A percentile compares a stretch with the other conserved stretches of the same genome.
phyloP scores from a whole-genome alignment of 2,797 vertebrate species.

The Onychomys leucogaster region DNA sequence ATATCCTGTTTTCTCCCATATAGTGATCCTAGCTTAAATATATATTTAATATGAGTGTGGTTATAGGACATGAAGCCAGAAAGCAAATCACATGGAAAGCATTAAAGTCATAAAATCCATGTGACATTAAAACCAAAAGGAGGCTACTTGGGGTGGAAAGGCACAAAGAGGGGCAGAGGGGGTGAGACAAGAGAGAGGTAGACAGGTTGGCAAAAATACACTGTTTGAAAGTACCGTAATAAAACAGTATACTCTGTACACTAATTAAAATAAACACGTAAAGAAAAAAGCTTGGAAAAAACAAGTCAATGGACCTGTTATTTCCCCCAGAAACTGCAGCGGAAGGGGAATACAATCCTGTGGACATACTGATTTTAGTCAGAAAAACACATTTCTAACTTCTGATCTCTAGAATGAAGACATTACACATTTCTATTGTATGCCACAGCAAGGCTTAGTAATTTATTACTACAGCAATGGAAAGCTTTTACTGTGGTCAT shows the following conservation, averaged over 20 bases:
- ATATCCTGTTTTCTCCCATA: not conserved
- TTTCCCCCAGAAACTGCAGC: not conserved
- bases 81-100: not conserved
- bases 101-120: not conserved
- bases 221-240: not conserved
- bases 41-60: not conserved
- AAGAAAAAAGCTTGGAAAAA: not conserved
- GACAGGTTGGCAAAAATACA: not conserved
- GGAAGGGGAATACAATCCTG: not conserved
- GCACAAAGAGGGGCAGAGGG: accelerated
- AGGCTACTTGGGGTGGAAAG: not conserved
- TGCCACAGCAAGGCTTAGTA: not conserved
- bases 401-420: not conserved
- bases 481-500: not conserved
- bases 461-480: not conserved
- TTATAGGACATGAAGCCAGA: not conserved
- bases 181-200: not conserved
- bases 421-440: not conserved
- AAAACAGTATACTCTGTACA: not conserved
- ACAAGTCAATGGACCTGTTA: not conserved
- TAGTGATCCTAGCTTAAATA: not conserved
- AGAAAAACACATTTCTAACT: not conserved
- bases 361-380: not conserved
- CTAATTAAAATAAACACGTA: not conserved
- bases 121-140: not conserved